Conservation (phyloP, 30 jellyfish, hydroid and myxozoan genomes). For the Hydra vulgaris region DNA sequence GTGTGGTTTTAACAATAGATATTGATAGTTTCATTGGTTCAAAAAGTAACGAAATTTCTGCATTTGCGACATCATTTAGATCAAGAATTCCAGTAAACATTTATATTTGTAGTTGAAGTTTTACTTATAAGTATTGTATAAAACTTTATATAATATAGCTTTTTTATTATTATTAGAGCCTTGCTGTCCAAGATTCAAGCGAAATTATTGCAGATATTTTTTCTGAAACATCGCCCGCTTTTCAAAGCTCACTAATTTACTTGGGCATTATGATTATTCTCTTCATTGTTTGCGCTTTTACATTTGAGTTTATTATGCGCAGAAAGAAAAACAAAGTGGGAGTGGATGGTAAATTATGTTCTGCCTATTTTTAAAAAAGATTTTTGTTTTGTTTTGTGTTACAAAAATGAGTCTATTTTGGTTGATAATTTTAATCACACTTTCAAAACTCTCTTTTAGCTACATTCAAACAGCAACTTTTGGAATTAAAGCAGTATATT, state of each 20-base stretch:
- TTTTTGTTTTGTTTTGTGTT: not conserved
- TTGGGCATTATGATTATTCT: not conserved
- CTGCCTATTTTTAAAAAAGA: not conserved
- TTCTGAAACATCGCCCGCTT: slow-evolving; percentile 3
- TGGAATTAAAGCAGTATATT: not conserved
- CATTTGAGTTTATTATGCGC: not conserved
- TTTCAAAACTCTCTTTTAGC: not conserved
- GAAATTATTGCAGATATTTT: not conserved
- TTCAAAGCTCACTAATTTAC: not conserved
- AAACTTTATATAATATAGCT: too few relatives aligned
- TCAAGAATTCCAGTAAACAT: slow-evolving; percentile 1
- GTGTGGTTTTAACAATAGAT: not conserved
- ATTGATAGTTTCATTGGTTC: slow-evolving; percentile 1
- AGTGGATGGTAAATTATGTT: not conserved
- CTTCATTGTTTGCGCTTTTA: not conserved
- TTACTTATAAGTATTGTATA: too few relatives aligned
- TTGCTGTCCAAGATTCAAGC: not conserved
- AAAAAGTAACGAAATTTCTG: slow-evolving; percentile 1
- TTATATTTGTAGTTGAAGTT: not conserved
- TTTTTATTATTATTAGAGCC: not conserved
- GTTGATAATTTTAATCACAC: not conserved
- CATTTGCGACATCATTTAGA: not conserved
- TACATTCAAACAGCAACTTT: not conserved
- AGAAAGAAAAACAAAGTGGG: not conserved
- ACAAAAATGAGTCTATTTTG: not conserved